phyloP scores from a whole-genome alignment of 1,140 invertebrate species.

The Chironomus striatipennis region DNA sequence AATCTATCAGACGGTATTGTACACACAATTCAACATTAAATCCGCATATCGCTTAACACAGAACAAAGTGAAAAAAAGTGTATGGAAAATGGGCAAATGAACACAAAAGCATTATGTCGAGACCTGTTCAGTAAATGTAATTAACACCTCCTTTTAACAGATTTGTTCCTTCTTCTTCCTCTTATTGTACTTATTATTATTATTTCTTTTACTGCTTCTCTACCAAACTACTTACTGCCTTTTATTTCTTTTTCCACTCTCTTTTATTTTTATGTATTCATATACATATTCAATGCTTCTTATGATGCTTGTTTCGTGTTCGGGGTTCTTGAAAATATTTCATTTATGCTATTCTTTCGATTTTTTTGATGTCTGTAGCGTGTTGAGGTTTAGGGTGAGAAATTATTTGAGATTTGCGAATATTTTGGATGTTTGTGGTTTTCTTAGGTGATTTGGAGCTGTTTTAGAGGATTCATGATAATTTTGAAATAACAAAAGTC shows the following conservation, averaged over 20 bases:
- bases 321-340: background rate
- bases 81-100: background rate
- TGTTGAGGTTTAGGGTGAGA: too few species aligned
- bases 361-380: too few species aligned
- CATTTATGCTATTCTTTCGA: background rate
- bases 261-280: background rate
- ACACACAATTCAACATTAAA: background rate
- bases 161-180: conserved; percentile 14
- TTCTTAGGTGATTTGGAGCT: too few species aligned
- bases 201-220: background rate
- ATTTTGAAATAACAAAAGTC: too few species aligned
- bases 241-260: background rate
- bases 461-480: too few species aligned
- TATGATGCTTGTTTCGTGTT: background rate
- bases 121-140: conserved; percentile 19
- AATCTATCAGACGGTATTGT: background rate
- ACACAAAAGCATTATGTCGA: conserved; percentile 23
- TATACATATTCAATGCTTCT: background rate
- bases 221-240: background rate
- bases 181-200: background rate
- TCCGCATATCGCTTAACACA: background rate
- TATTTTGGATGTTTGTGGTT: too few species aligned
- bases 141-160: conserved; percentile 23
- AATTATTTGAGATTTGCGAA: too few species aligned
- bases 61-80: too few species aligned